Conservation (phyloP, 2,888 invertebrate species). For the Drosophila rubida region DNA sequence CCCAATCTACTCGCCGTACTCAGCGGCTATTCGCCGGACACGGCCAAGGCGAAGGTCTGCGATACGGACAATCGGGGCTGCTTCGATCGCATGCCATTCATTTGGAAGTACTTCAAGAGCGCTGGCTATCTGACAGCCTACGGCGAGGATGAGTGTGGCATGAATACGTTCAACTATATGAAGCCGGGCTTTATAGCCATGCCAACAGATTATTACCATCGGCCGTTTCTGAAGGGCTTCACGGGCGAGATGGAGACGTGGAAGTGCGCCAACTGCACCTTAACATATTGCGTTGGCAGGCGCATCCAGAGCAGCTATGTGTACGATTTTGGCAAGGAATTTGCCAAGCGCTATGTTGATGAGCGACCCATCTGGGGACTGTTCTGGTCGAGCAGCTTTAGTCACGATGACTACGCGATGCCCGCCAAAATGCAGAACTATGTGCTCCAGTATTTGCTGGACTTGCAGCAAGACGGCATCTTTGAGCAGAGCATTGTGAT, state of each 20-base stretch:
- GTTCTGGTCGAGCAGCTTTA: constrained; percentile 91
- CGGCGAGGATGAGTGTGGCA: constrained; percentile 88
- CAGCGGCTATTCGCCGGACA: constrained; percentile 87
- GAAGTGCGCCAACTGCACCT: constrained; percentile 61
- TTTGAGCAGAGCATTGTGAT: constrained; percentile 88
- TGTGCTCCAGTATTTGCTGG: constrained; percentile 87
- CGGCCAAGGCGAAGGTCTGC: constrained; percentile 85
- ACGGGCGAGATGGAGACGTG: constrained; percentile 84
- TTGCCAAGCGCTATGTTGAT: constrained; percentile 87
- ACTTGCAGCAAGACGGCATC: constrained; percentile 86
- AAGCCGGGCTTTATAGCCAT: constrained; percentile 89
- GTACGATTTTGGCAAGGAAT: constrained; percentile 88
- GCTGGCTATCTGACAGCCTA: constrained; percentile 91
- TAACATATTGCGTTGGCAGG: constrained; percentile 86
- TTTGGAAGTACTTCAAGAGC: constrained; percentile 90
- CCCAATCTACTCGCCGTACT: constrained; percentile 93
- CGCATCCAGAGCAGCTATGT: constrained; percentile 88
- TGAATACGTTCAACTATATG: constrained; percentile 87
- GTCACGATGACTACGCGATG: constrained; percentile 88
- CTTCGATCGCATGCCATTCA: constrained; percentile 89
- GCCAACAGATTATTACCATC: constrained; percentile 92
- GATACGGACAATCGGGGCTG: constrained; percentile 85
- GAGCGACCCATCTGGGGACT: constrained; percentile 88
- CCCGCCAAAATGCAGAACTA: constrained; percentile 88
- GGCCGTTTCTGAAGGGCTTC: constrained; percentile 89